Base-by-base conservation (phyloP, 2,113 vertebrate genomes). In the Nyctibius bracteatus region DNA sequence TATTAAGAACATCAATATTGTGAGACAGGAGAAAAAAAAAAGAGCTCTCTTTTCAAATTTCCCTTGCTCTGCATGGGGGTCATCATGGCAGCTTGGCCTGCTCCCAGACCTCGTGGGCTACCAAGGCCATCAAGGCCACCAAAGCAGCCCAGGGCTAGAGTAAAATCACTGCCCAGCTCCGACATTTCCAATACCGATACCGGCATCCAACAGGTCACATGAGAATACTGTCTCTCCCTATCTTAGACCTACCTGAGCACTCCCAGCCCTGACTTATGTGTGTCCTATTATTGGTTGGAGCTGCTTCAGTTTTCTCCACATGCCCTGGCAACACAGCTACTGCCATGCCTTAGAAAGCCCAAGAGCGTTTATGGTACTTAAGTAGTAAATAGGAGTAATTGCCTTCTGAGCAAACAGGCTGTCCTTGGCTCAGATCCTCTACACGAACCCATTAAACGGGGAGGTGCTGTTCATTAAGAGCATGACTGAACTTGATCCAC, bases 131-230 rank as follows among this genome's bases (percentile, higher is more conserved):
- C 41, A 43, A 43, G n/a, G n/a, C n/a, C n/a, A n/a, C n/a, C 17
- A 75, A 75, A 75, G 14, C 18, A 77, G 46, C 24, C n/a, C 35
- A n/a, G 13, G 35, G 28, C 46, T 77, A 25, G 14, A 81, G 33
- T 33, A 67, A 61, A 77, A 35, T 57, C 35, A 10, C 22, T 51
- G 21, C 16, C 47, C 22, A 51, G 22, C 30, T 55, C 47, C 19
- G 12, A 57, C 20, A 10, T 41, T 62, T 73, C 49, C 47, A 82
- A 4, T 3, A 8, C 1, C 0, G 6, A 6, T 18, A 51, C 3
- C 8, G 10, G 19, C 46, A 88, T 41, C 35, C 68, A 70, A 47
- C 8, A 67, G n/a, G 37, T 27, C 33, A 71, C 43, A 33, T 22
- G 10, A 57, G n/a, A 71, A 71, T 13, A 62, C 0, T 0, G 33